These are phyloP conservation scores for Hyperoplus lanceolatus DNA, from an alignment of 2,797 vertebrate genomes.

Conservation along the genomic window DNA sequence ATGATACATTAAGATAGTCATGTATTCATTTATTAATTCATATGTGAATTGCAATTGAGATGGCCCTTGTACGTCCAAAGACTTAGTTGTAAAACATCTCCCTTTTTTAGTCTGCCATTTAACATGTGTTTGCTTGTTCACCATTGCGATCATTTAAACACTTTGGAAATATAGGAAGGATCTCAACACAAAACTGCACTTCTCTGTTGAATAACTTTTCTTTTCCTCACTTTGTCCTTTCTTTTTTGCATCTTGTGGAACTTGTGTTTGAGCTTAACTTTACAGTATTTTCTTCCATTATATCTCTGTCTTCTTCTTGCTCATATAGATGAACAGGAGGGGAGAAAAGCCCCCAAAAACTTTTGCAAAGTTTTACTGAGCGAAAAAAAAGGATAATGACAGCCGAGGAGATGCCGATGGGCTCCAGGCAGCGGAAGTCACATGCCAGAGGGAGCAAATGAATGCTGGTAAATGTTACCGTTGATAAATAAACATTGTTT, in stretches of 20 bases:
- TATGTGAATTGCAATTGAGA: constrained; percentile 69
- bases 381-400: constrained; percentile 58
- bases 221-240: not conserved
- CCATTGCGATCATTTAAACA: constrained; percentile 5
- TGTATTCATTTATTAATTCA: constrained; percentile 85
- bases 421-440: constrained; percentile 66
- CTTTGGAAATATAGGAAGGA: not conserved
- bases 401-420: constrained; percentile 44
- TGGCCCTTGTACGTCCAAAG: constrained; percentile 36
- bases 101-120: constrained; percentile 12
- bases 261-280: not conserved
- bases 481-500: constrained; percentile 91
- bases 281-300: not conserved
- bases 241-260: not conserved
- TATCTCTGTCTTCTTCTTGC: constrained; percentile 16
- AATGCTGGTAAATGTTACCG: constrained; percentile 83
- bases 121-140: constrained; percentile 8
- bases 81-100: constrained; percentile 18
- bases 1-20: constrained; percentile 81
- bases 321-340: constrained; percentile 23
- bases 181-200: not conserved
- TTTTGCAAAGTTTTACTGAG: constrained; percentile 72
- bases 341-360: constrained; percentile 46
- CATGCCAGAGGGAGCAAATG: constrained; percentile 69
- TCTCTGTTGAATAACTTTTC: not conserved